Conservation (phyloP, 2,113 vertebrate genomes). For the Sclerurus mexicanus region DNA sequence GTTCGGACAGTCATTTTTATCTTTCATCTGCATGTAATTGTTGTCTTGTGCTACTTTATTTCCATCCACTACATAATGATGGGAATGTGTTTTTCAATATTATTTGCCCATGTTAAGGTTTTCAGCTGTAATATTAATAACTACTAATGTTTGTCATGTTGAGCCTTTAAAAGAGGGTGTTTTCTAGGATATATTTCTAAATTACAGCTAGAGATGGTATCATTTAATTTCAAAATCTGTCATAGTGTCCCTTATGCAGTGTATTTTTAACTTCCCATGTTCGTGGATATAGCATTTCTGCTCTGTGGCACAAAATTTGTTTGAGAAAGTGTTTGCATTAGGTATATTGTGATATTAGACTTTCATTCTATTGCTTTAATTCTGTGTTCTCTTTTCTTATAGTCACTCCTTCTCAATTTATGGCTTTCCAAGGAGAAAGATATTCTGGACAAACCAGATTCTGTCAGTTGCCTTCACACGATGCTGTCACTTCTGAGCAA, state of each 20-base stretch:
- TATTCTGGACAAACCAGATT: conserved; percentile 80
- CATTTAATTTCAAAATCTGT: neutral
- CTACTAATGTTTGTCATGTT: neutral
- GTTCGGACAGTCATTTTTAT: neutral
- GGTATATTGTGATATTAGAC: neutral
- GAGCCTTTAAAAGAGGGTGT: neutral
- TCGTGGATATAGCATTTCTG: neutral
- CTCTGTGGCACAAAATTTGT: neutral
- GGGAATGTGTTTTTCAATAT: neutral
- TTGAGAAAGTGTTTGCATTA: neutral
- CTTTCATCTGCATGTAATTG: neutral
- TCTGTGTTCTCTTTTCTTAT: neutral
- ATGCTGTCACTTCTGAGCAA: conserved; percentile 85
- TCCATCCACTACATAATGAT: neutral
- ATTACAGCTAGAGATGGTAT: neutral
- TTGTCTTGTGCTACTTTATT: neutral
- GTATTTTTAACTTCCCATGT: neutral
- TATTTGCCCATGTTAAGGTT: neutral
- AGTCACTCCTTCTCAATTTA: conserved; percentile 90
- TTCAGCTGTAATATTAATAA: neutral
- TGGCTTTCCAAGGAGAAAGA: conserved; percentile 93
- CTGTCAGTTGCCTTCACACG: conserved; percentile 80
- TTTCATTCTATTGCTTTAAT: neutral
- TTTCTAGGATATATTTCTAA: neutral
- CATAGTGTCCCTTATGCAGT: neutral